Evolutionary conservation across 1,140 invertebrate species (phyloP), one percentile per base, ranked within the genome.

Genomic region (Trypoxylus dichotomus): DNA sequence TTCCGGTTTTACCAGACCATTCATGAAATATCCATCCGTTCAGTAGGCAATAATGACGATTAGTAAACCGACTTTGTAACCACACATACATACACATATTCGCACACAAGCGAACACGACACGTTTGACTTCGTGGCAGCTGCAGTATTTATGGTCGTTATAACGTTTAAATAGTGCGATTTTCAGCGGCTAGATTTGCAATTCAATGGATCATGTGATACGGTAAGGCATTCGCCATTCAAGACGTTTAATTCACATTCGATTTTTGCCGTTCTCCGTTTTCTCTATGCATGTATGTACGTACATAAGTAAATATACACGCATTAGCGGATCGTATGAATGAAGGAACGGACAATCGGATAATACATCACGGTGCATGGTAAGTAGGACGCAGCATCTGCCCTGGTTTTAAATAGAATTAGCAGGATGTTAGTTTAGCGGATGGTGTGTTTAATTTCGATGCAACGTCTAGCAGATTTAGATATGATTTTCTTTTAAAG

Each of bases 1-100:
- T 32, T 72, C 71, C 71, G 27, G 71, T 41, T 29, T 41, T 32
- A 21, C 24, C 37, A 72, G 15, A 32, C 71, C 24, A 72, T 72
- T 72, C 71, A 72, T 32, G 37, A 72, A 32, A 72, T 32, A 72
- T 29, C 71, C 43, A 47, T 47, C 43, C 43, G 43, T 47, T 47
- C 43, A 8, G 43, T 3, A n/a, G n/a, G n/a, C 43, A 47, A 47
- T 47, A 8, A 47, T 47, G n/a, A 47, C 13, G 43, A 13, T 47
- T 15, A 47, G 43, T 8, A n/a, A 47, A 3, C 37, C 71, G 37
- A 27, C 71, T 24, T 41, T n/a, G 24, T 21, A 41, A 29, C 27
- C 71, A 25, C 19, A 72, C 3, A 21, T 21, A 27, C n/a, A 68
- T n/a, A 68, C 60, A 13, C n/a, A n/a, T n/a, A n/a, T 29, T 25